Conservation (phyloP, 2,797 vertebrate species). For the Ara ararauna region DNA sequence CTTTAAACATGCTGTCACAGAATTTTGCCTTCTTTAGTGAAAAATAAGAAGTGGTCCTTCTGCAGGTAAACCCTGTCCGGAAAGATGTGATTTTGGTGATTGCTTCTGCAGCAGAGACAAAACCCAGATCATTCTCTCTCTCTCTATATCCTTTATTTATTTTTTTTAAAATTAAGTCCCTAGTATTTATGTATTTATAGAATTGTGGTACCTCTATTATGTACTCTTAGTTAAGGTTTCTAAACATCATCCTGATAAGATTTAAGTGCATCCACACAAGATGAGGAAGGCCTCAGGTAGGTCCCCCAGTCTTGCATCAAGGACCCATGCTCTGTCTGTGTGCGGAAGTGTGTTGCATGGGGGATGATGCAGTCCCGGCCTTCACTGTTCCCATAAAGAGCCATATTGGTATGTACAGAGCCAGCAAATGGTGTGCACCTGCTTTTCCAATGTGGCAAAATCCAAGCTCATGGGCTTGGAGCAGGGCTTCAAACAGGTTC, state of each 20-base stretch:
- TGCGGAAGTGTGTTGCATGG: neutral
- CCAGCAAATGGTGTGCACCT: neutral
- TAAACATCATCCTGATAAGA: neutral
- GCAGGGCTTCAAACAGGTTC: neutral
- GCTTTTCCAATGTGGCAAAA: neutral
- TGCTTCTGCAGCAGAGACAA: neutral
- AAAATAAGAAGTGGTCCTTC: neutral
- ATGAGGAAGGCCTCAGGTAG: neutral
- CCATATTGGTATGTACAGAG: neutral
- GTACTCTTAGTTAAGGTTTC: neutral
- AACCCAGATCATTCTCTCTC: rapidly evolving
- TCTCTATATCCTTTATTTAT: neutral
- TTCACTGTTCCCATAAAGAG: neutral
- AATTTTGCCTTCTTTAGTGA: neutral
- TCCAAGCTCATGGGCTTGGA: neutral
- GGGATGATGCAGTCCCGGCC: neutral
- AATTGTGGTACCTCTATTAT: neutral
- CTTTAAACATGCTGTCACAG: neutral
- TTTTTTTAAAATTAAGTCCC: neutral
- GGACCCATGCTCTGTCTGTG: neutral
- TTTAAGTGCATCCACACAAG: neutral
- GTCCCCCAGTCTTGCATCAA: neutral
- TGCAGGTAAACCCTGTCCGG: neutral
- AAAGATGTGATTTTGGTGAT: neutral
- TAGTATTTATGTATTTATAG: neutral